A percentile compares a stretch with the other conserved stretches of the same genome.
These are phyloP conservation scores for Brachionus rubens DNA, from an alignment of 1,140 invertebrate genomes.

Conservation along the genomic window DNA sequence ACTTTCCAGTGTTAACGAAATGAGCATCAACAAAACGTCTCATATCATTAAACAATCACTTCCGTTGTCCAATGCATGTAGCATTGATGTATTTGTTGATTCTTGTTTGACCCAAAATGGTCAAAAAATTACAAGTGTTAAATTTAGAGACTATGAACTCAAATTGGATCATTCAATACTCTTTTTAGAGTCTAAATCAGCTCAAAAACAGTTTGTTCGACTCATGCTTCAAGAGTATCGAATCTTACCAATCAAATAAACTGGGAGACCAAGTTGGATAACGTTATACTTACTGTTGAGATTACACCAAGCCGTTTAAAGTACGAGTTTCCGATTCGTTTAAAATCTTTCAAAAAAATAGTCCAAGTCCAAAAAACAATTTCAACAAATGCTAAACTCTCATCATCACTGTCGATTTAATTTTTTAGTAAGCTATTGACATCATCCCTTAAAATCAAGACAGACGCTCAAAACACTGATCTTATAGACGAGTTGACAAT, in stretches of 20 bases:
- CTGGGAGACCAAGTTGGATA: neutral
- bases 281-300: neutral
- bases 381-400: neutral
- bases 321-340: conserved; percentile 21
- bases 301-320: conserved; percentile 32
- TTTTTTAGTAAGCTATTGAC: conserved; percentile 1
- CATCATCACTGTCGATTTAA: conserved; percentile 9
- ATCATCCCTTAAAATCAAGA: neutral
- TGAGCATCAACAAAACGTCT: neutral
- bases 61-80: conserved; percentile 21
- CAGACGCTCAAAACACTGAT: neutral
- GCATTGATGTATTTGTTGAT: conserved; percentile 26
- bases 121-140: neutral
- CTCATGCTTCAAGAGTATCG: too few relatives aligned
- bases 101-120: neutral
- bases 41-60: neutral
- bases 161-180: conserved; percentile 22
- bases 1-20: neutral
- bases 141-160: neutral
- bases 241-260: too few relatives aligned
- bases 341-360: conserved; percentile 22
- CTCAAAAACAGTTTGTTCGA: neutral
- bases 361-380: neutral
- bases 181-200: conserved; percentile 5
- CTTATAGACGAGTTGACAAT: neutral